A percentile compares a stretch with the other conserved stretches of the same genome.
Evolutionary conservation across 1,140 invertebrate genomes (phyloP).

Genomic region (Oncopodura yosiiana): DNA sequence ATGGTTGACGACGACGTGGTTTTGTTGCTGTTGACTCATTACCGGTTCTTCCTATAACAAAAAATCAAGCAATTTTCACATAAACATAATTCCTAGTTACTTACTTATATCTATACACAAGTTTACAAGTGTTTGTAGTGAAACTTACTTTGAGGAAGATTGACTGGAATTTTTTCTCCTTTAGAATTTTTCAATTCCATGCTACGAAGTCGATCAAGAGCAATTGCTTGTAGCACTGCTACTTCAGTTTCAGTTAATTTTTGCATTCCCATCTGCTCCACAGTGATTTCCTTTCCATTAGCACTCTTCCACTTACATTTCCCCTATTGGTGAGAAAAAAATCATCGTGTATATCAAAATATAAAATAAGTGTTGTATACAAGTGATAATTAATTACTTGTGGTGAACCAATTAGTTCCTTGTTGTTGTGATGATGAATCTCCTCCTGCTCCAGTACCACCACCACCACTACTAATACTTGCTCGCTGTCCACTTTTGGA

Average conservation of each 20-base stretch:
- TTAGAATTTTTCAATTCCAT: conserved; percentile 58
- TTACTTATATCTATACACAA: too few relatives aligned
- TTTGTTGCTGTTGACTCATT: conserved; percentile 40
- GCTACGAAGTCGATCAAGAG: conserved; percentile 73
- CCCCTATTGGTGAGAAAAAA: conserved; percentile 50
- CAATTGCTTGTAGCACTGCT: conserved; percentile 67
- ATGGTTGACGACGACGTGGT: conserved; percentile 61
- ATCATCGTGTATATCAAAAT: background rate
- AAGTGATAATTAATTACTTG: conserved; percentile 19
- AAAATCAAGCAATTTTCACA: background rate
- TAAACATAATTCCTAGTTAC: too few relatives aligned
- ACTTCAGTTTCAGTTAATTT: conserved; percentile 70
- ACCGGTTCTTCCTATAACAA: conserved; percentile 4
- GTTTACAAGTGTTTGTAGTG: too few relatives aligned
- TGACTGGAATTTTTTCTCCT: conserved; percentile 38
- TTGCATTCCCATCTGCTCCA: conserved; percentile 59
- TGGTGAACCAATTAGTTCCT: conserved; percentile 28
- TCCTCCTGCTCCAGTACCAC: conserved; percentile 7
- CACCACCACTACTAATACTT: too few relatives aligned
- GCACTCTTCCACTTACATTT: conserved; percentile 68
- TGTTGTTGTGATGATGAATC: too few relatives aligned
- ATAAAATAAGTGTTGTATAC: background rate
- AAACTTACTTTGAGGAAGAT: background rate
- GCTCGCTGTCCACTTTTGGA: conserved; percentile 22
- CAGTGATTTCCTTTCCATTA: conserved; percentile 59